Conservation (phyloP, 2,888 invertebrate species). For the Ophioninae sp. region DNA sequence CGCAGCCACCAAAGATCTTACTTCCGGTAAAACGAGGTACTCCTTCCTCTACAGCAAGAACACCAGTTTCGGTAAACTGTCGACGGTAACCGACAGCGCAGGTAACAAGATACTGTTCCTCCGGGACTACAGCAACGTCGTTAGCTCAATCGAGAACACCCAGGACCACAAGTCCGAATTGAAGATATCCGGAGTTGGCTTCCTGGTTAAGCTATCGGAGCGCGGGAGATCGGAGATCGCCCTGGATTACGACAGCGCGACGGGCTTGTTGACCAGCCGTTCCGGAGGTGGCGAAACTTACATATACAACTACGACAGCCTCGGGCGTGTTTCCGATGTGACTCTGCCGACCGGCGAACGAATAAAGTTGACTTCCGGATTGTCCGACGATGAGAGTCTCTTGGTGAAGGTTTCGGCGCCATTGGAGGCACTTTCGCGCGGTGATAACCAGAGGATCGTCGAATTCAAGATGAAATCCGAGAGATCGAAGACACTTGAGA, state of each 20-base stretch:
- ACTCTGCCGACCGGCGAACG: constrained; percentile 96
- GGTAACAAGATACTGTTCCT: constrained; percentile 96
- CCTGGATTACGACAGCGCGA: constrained; percentile 94
- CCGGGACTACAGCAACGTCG: constrained; percentile 95
- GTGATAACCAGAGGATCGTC: constrained; percentile 82
- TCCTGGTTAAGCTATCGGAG: constrained; percentile 93
- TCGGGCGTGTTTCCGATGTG: constrained; percentile 92
- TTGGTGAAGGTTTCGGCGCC: constrained; percentile 87
- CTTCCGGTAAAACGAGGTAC: constrained; percentile 97
- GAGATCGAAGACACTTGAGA: constrained; percentile 86
- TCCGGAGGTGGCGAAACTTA: constrained; percentile 93
- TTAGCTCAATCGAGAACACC: constrained; percentile 96
- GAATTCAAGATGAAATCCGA: constrained; percentile 86
- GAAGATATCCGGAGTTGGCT: constrained; percentile 95
- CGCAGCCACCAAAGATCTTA: constrained; percentile 95
- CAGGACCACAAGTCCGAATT: constrained; percentile 96
- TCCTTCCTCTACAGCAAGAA: constrained; percentile 98
- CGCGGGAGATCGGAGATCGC: constrained; percentile 94
- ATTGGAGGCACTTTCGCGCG: constrained; percentile 83
- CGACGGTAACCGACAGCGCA: constrained; percentile 96
- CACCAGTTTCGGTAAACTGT: constrained; percentile 96
- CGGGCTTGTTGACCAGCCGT: constrained; percentile 92
- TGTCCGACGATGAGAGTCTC: constrained; percentile 89
- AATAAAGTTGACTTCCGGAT: constrained; percentile 89
- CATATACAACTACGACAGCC: constrained; percentile 94